Base-by-base conservation (phyloP, 2,797 vertebrate genomes). In the Linurgus olivaceus region DNA sequence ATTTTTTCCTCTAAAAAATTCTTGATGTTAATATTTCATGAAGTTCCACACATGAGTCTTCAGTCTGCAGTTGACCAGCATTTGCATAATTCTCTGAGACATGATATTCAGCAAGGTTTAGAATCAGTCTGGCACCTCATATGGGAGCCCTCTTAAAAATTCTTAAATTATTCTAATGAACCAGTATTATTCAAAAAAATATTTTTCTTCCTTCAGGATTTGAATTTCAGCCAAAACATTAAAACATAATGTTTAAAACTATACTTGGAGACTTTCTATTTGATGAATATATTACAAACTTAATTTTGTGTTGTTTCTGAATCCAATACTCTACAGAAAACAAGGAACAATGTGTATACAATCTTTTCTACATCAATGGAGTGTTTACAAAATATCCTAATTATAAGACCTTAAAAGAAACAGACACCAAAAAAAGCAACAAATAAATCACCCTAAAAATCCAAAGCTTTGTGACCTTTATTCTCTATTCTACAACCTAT, bases 121-220 rank as follows among this genome's bases (percentile, higher is more conserved):
- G 74, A 94, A 76, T 71, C 90, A 96, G 94, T 96, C 92, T 97
- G 91, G 93, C 95, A 96, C 91, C 89, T 97, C 92, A 92, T 95
- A 96, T 94, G 93, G 93, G 84, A 87, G 84, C 57, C 68, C 87
- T 95, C 66, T 91, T 86, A 90, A 93, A 90, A 94, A 94, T 62
- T 59, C 78, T 77, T 92, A 86, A 79, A 85, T 90, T 96, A 96
- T 95, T 97, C 81, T 96, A 97, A 97, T 96, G 86, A 95, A 92
- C 78, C 26, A 44, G 28, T 77, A 94, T 93, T 96, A 94, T 96
- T 96, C 86, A 86, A 85, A 80, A 81, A 80, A 48, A 37, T 13
- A 13, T 40, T 67, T 51, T 85, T 87, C 79, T 87, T 31, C 57
- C 61, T 72, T 86, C 81, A 84, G 62, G 62, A 86, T 88, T 86